Evolutionary conservation across 1,140 invertebrate species (phyloP), one percentile per base, ranked within the genome.

Genomic region (Archegozetes longisetosus): DNA sequence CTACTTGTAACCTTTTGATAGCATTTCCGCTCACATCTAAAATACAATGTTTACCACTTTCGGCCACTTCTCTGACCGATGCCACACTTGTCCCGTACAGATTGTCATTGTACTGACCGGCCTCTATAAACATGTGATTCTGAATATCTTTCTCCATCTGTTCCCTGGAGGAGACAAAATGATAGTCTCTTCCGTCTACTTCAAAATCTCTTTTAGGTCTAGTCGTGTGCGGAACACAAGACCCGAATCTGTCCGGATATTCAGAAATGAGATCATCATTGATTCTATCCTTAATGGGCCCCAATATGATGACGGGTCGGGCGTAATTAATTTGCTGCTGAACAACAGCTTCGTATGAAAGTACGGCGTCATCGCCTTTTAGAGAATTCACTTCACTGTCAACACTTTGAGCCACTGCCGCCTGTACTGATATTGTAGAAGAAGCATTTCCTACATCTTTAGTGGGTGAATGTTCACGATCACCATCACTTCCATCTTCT

Each of bases 131-230:
- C 67, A 97, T 73, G 74, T 98, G 93, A 76, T 95, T 96, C 73
- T 96, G 89, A 67, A 98, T 98, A 73, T 98, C 95, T 65, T 82
- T 79, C 75, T 99, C 93, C 96, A 99, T 99, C 77, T 98, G 88
- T 70, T 97, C 93, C 64, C 92, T 79, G 2, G 91, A 94, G 22
- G 84, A 79, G 23, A 99, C 94, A 76, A 99, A 99, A 75, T 99
- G 93, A 76, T 99, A 99, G 75, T 99, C 95, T 60, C 93, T 80
- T 0, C 87, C 92, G 73, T 98, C 89, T 17, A 95, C 86, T 76
- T 98, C 95, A 74, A 95, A 92, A 66, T 98, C 92, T 63, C 94
- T 78, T 70, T 85, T 85, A 64, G 86, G 82, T 69, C 95, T 82
- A 27, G 93, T 98, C 57, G 95, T 99, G 75, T 99, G 95, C 73